These are phyloP conservation scores for Arnoldichthys spilopterus DNA, from an alignment of 2,797 vertebrate species.

Conservation along the genomic window DNA sequence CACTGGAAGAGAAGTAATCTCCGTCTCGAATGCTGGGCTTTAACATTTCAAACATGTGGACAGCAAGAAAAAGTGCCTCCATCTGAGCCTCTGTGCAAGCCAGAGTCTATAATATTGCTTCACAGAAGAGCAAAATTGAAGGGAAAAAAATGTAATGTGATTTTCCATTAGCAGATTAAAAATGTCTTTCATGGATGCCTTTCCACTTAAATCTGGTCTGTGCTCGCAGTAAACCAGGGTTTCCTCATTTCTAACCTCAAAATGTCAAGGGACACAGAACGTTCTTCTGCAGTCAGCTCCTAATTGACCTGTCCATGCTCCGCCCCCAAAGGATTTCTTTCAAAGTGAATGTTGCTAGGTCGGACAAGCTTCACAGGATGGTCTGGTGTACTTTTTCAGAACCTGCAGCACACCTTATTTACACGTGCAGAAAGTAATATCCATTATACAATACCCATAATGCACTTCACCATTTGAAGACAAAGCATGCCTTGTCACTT, in stretches of 20 bases:
- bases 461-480: too few relatives aligned
- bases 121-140: slow-evolving; percentile 58
- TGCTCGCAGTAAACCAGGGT: slow-evolving; percentile 48
- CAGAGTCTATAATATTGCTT: slow-evolving; percentile 45
- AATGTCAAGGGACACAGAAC: slow-evolving; percentile 51
- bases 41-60: slow-evolving; percentile 49
- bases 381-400: background rate
- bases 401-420: background rate
- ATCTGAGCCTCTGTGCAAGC: slow-evolving; percentile 36
- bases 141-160: slow-evolving; percentile 60
- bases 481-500: too few relatives aligned
- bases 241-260: slow-evolving; percentile 52
- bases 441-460: too few relatives aligned
- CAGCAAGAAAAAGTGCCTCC: slow-evolving; percentile 47
- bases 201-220: slow-evolving; percentile 58
- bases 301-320: background rate
- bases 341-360: background rate
- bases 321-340: background rate
- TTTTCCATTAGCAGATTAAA: slow-evolving; percentile 69
- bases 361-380: background rate
- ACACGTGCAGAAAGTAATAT: too few relatives aligned
- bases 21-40: slow-evolving; percentile 53
- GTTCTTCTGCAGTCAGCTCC: background rate
- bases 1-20: slow-evolving; percentile 59
- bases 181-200: slow-evolving; percentile 62